Base-by-base conservation (phyloP, 2,113 vertebrate species). In the Erythrolamprus reginae region DNA sequence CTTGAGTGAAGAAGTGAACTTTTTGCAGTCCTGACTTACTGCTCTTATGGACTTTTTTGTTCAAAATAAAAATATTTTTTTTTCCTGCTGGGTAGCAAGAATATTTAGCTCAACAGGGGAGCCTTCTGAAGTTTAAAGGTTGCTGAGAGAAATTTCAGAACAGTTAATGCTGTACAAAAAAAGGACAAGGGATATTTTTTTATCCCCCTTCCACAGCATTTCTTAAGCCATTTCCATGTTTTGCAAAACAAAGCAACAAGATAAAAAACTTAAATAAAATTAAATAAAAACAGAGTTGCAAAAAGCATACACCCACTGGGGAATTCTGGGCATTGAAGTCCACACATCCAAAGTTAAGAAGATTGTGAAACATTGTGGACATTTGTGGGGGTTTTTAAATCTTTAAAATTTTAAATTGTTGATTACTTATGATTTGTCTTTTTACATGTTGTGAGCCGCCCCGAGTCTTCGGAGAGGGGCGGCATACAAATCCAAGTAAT, bases 1-100 rank as follows among this genome's bases (percentile, higher is more conserved):
- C 45, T 84, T 86, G 89, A 89, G 51, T 3, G 45, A 1, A 50
- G 65, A 90, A 82, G 21, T 88, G 24, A 28, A 3, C 17, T 87
- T 90, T 93, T 87, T 92, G 53, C 58, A 90, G 85, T 90, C 89
- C 28, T 2, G 45, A 26, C 84, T 6, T 1, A 17, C 38, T 91
- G 26, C 38, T 91, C 86, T 28, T 93, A 93, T 93, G 56, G 87
- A 51, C 84, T 91, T 12, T 50, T 45, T 90, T n/a, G 53, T 91
- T 83, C 0, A 91, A 86, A 10, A 3, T 21, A 93, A 93, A 93
- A 88, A 2, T 9, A 92, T 70, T 1, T 21, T 91, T 26, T 92
- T 92, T 91, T 90, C n/a, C 55, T 86, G 38, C 17, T 38, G 58
- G 87, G 50, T 15, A 89, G 10, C 50, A 85, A 89, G 28, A 17